Evolutionary conservation across 2,888 invertebrate genomes (phyloP), one percentile per base, ranked within the genome.

Genomic region (Parasteatoda lunata): DNA sequence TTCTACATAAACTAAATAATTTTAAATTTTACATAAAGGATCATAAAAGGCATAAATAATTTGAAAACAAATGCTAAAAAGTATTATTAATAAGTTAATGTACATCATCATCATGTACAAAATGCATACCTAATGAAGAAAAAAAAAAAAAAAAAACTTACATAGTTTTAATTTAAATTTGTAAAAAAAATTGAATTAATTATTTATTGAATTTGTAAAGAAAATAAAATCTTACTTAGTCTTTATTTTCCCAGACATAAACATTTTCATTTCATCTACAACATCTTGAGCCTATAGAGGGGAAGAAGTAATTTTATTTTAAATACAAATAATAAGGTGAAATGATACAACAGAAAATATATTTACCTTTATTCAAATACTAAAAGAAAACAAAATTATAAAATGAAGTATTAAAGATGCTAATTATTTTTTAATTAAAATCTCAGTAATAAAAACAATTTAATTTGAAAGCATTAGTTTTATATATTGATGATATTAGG

Each of bases 161-260:
- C 69, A 13, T 70, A 8, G 13, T 45, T 45, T 48, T 70, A 48
- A 66, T 30, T 30, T 30, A 30, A 30, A 59, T 59, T 59, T 59
- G 30, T 71, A 49, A 5, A 6, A 30, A 30, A 30, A 30, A 30
- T 30, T 1, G 30, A 30, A 30, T 30, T 2, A n/a, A n/a, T 30
- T 30, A 30, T 30, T 30, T 30, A 30, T 0, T 30, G 5, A 15
- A 72, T 71, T 7, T 2, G 8, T 48, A 1, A 59, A 45, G 68
- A 81, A 73, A 66, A 78, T 15, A 9, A 30, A 8, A 51, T 15
- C 79, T 88, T 84, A 88, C 84, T 80, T 84, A 9, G 85, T 47
- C 82, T 82, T 91, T 73, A 94, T 92, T 91, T 94, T 94, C 11
- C 95, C 95, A 90, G 93, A 94, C 89, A 95, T 93, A 88, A 94